These are phyloP conservation scores for Tragelaphus buxtoni DNA, from an alignment of 2,113 vertebrate genomes.

Conservation along the genomic window DNA sequence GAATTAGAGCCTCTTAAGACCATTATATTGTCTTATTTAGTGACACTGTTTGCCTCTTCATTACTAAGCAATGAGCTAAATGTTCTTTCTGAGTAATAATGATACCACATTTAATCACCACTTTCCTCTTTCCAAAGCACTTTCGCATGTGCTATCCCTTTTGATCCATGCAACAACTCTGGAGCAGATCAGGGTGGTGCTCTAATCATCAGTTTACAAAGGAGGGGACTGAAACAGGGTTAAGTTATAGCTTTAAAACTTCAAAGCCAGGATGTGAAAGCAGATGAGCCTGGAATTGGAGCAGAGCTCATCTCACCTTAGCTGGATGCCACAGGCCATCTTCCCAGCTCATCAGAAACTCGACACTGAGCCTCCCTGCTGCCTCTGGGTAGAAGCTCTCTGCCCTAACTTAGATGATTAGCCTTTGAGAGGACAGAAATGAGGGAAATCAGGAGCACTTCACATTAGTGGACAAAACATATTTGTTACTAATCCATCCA, in stretches of 20 bases:
- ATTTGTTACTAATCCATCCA: background rate
- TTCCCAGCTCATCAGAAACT: background rate
- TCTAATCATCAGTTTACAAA: background rate
- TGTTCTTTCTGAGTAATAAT: conserved; percentile 61
- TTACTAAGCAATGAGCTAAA: conserved; percentile 68
- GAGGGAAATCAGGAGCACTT: background rate
- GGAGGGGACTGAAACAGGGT: background rate
- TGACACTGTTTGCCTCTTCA: conserved; percentile 68
- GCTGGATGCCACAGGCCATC: background rate
- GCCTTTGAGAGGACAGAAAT: background rate
- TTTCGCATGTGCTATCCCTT: background rate
- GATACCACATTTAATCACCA: conserved; percentile 57
- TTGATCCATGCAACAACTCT: background rate
- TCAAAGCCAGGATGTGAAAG: background rate
- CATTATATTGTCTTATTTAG: conserved; percentile 74
- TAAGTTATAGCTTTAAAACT: background rate
- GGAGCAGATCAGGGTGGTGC: background rate
- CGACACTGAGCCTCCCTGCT: background rate
- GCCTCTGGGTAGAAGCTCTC: background rate
- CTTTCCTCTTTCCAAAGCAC: conserved; percentile 43
- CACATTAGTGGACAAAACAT: background rate
- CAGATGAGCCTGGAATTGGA: background rate
- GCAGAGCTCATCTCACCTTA: background rate
- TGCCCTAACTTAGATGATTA: background rate
- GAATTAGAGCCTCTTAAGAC: conserved; percentile 74